Base-by-base conservation (phyloP, 2,888 invertebrate species). In the Camponotus fellah region DNA sequence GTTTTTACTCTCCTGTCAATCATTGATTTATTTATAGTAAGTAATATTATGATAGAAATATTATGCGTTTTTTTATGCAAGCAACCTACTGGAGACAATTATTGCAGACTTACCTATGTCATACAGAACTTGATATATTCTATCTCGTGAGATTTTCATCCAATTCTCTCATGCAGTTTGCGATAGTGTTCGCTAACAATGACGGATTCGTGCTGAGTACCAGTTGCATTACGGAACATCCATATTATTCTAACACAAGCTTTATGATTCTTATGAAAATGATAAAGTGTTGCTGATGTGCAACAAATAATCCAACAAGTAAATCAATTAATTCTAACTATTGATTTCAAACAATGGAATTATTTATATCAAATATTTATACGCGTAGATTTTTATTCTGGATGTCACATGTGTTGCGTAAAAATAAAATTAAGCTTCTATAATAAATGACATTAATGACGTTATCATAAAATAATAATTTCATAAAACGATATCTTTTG, bases 171-270 rank as follows among this genome's bases (percentile, higher is more conserved):
- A 60, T 40, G 60, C 66, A 46, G 34, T 60, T 79, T 46, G 40
- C 66, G 56, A 76, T 43, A 68, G 26, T 43, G 46, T 43, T 26
- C 68, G 56, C 40, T 40, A 77, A 77, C 49, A 40, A 76, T 40
- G 66, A 76, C 71, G 71, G 37, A 79, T 79, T 79, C 46, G 46
- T 43, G 69, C 60, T 40, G 79, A 34, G 46, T 80, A 80, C 71
- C 71, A 60, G 46, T 80, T 80, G 79, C 79, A 46, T 62, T 37
- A 71, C 71, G 79, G 79, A 80, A 80, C 79, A 80, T 80, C 79
- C 79, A 80, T 80, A 80, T 80, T 60, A 40, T 37, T 71, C 37
- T 46, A 49, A 46, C 26, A 46, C 46, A 46, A 26, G 60, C 0
- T 37, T 53, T 43, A 26, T 12, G 17, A 3, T 76, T 2, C 2